phyloP scores from a whole-genome alignment of 2,113 vertebrate genomes.

The Emydocephalus ijimae region DNA sequence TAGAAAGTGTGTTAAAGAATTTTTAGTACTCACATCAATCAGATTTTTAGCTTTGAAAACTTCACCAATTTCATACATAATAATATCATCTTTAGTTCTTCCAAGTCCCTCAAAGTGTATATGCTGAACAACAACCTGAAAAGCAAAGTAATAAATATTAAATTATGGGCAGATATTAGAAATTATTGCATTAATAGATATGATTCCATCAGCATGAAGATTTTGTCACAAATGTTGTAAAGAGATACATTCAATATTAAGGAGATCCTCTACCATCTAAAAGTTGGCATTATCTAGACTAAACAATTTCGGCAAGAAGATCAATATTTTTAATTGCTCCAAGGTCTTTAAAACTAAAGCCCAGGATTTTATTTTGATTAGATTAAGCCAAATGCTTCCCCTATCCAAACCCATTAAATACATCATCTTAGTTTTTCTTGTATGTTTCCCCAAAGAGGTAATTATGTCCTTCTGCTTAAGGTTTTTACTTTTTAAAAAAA shows the following conservation, averaged over 20 bases:
- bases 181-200: background rate
- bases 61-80: conserved; percentile 89
- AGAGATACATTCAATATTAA: background rate
- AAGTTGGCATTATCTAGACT: background rate
- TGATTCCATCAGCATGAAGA: background rate
- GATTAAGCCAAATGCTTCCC: background rate
- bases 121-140: conserved; percentile 90
- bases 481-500: background rate
- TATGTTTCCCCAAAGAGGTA: background rate
- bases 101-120: conserved; percentile 91
- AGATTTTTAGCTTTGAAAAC: conserved; percentile 93
- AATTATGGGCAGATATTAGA: background rate
- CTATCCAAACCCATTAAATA: background rate
- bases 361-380: background rate
- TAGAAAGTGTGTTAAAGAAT: background rate
- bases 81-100: conserved; percentile 92
- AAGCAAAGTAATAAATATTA: background rate
- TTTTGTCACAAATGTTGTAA: background rate
- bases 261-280: background rate
- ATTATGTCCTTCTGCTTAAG: background rate
- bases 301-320: background rate
- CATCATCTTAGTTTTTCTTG: background rate
- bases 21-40: conserved; percentile 80
- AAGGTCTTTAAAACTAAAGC: background rate
- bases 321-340: background rate